Evolutionary conservation across 2,888 invertebrate species (phyloP), one percentile per base, ranked within the genome.

Genomic region (Andrena hattorfiana): DNA sequence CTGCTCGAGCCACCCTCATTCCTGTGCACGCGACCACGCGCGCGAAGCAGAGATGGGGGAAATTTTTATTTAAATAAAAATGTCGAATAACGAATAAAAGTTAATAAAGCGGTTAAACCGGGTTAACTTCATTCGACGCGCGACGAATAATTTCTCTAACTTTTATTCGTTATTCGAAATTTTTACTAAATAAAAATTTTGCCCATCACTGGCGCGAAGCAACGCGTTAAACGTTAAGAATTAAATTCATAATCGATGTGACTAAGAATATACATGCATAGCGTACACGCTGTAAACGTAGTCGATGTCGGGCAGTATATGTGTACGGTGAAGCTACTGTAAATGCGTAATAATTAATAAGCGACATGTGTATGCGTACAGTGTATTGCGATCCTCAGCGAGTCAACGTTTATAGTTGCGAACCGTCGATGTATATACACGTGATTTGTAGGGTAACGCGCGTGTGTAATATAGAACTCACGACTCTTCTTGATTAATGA

Each of bases 261-360:
- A 35, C 16, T 42, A 13, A 35, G 13, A 64, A 13, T 23, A 32
- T 48, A 64, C 20, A 26, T 51, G 51, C 30, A 30, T 51, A 30
- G 30, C 13, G 51, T 20, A 48, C 23, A 13, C 32, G 56, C 16
- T 56, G 54, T 56, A 69, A 26, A 23, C 4, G 8, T 68, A 56
- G 56, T 68, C n/a, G 35, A 59, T 69, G 56, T 69, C 51, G 26
- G 35, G n/a, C 16, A 54, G 28, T 54, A 6, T 54, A 35, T 51
- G n/a, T 54, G 30, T 32, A 54, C 30, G 51, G 23, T 32, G 32
- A 30, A 51, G 2, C 20, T 26, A 56, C 51, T 42, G 56, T 26
- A 69, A 26, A 59, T 56, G 56, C 3, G 54, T 20, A 35, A 32
- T 54, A 13, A 51, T 13, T 48, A 51, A 64, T 48, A 20, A 56